Percentiles rank a stretch among this genome's conserved stretches.
Conservation (phyloP, 2,888 invertebrate genomes). For the Hypercompe scribonia region DNA sequence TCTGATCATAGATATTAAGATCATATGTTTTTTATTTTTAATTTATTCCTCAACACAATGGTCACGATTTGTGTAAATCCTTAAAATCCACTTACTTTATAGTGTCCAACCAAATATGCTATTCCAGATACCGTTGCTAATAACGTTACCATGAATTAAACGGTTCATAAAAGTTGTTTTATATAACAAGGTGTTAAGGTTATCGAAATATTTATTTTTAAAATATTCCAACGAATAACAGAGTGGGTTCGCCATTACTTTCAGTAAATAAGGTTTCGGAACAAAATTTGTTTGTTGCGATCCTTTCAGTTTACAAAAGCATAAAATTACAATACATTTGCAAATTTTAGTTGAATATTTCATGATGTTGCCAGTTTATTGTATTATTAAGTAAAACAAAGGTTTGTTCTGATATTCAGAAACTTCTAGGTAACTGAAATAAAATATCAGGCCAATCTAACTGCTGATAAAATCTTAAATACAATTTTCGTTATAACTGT, state of each 20-base stretch:
- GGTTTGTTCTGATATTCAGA: background rate
- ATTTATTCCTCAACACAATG: slow-evolving; percentile 35
- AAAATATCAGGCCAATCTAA: background rate
- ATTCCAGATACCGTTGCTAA: slow-evolving; percentile 1
- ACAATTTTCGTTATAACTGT: background rate
- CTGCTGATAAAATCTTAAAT: background rate
- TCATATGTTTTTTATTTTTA: background rate
- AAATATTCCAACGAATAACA: slow-evolving; percentile 49
- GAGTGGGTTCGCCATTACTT: slow-evolving; percentile 13
- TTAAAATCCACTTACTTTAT: background rate
- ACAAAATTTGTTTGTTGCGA: slow-evolving; percentile 28
- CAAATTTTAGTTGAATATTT: slow-evolving; percentile 40
- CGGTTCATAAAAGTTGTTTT: slow-evolving; percentile 1
- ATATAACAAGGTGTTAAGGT: slow-evolving; percentile 4
- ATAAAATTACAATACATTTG: slow-evolving; percentile 50
- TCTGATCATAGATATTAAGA: background rate
- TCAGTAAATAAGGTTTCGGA: slow-evolving; percentile 19
- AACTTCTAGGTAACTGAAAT: background rate
- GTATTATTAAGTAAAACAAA: slow-evolving; percentile 3
- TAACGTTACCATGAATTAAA: slow-evolving; percentile 7
- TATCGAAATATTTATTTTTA: slow-evolving; percentile 23
- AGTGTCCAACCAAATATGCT: background rate
- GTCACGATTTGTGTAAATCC: slow-evolving; percentile 7
- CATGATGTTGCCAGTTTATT: slow-evolving; percentile 22
- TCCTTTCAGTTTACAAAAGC: slow-evolving; percentile 29